A percentile compares a stretch with the other conserved stretches of the same genome.
Conservation (phyloP, 2,888 invertebrate species). For the Scaptomyza caliginosa region DNA sequence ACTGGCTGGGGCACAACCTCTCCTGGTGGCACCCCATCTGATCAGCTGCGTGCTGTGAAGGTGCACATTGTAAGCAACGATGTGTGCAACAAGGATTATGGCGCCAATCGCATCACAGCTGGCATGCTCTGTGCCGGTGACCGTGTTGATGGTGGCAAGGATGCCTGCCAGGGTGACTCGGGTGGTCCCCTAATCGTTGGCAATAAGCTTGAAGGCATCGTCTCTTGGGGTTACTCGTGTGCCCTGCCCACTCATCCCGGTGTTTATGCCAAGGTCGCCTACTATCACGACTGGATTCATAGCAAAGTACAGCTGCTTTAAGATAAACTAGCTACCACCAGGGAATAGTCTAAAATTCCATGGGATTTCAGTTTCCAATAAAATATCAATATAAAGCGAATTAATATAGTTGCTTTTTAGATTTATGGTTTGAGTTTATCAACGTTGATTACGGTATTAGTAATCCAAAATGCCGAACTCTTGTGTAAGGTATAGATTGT, state of each 20-base stretch:
- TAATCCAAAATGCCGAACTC: constrained; percentile 9
- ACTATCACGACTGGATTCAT: constrained; percentile 62
- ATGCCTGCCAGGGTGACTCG: constrained; percentile 80
- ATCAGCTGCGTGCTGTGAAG: constrained; percentile 66
- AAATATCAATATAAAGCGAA: constrained; percentile 52
- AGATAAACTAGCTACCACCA: not conserved
- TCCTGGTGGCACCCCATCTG: constrained; percentile 54
- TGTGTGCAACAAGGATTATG: constrained; percentile 64
- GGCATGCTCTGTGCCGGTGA: constrained; percentile 80
- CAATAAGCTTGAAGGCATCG: constrained; percentile 69
- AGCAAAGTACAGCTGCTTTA: constrained; percentile 18
- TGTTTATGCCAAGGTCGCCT: constrained; percentile 72
- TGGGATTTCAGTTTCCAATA: not conserved
- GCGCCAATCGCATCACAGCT: constrained; percentile 51
- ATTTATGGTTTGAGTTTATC: constrained; percentile 24
- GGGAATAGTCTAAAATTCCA: not conserved
- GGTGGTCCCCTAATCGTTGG: constrained; percentile 76
- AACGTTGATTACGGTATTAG: constrained; percentile 6
- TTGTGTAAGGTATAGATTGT: constrained; percentile 15
- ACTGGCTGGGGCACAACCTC: constrained; percentile 78
- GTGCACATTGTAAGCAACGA: constrained; percentile 71
- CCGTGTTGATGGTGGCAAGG: constrained; percentile 70
- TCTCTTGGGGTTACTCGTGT: constrained; percentile 80
- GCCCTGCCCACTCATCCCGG: constrained; percentile 73
- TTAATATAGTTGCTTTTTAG: not conserved